Evolutionary conservation across 2,888 invertebrate genomes (phyloP), one percentile per base, ranked within the genome.

Genomic region (Parnassius glacialis): DNA sequence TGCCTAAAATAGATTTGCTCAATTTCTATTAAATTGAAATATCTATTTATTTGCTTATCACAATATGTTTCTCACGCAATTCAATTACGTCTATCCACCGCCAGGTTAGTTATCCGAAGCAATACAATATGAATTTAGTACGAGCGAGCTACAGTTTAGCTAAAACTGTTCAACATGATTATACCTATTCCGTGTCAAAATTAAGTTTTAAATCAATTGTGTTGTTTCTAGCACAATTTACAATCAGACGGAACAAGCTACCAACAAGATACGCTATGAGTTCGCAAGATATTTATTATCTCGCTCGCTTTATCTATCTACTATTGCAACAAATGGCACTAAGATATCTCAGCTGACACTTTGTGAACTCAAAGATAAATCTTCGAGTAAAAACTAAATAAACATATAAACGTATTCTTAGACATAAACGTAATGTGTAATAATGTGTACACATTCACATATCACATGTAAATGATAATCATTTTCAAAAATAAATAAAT

Each of bases 21-120:
- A 34, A 34, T 34, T 34, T 34, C 34, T 34, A 34, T 34, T 7
- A 34, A 34, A 34, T 7, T 34, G 5, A 34, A 34, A 34, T 34
- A 34, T 34, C 7, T 7, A 7, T 34, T 34, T 7, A 34, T 34
- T 34, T 34, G 0, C 7, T 34, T 34, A 87, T 87, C 86, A 87
- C 83, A 87, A 88, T 86, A 79, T 78, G 78, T 83, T 86, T 77
- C 86, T 85, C 82, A 84, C 85, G 82, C 84, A 84, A 88, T 89
- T 87, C 88, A 90, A 90, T 90, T n/a, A 90, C 64, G 87, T 84
- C 87, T 88, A 82, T 89, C 85, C 75, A 68, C 80, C 82, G 90
- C 83, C 87, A 79, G 74, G 87, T 90, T 90, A 86, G 81, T 78
- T 84, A 86, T 79, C 81, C 75, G 74, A 78, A 79, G 77, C 81